Base-by-base conservation (phyloP, 2,113 vertebrate species). In the Sterrhoptilus dennistouni region DNA sequence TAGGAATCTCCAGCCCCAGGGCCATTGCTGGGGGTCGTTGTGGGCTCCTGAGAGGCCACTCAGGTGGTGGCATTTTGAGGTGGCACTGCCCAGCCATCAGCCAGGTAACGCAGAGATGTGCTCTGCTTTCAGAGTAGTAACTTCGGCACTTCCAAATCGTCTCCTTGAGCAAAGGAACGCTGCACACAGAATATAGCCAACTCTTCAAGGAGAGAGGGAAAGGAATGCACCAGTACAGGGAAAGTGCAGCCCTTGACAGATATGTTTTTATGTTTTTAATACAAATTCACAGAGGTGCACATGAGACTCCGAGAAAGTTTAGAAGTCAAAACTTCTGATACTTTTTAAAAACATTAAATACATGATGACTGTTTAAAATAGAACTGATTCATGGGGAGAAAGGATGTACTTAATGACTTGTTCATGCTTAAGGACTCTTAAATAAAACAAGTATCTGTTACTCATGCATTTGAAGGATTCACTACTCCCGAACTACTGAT, bases 371-470 rank as follows among this genome's bases (percentile, higher is more conserved):
- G 28, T 54, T 86, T 60, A 80, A 90, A 94, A 86, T 68, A 94
- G 83, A 94, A 90, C 42, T 60, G 85, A 90, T 66, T 79, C 75
- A 83, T 2, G 9, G 33, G 63, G 75, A 81, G 66, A 95, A 92
- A 80, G 71, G 71, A 95, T 92, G 56, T 53, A 66, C 82, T 93
- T 88, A 94, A 76, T 59, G 68, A 79, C 66, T 94, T 85, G 33
- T 68, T 97, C 59, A 93, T 25, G 47, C 54, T 78, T 77, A 90
- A 96, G 79, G 82, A 86, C 95, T 92, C 95, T 94, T 63, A 78
- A 95, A 78, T 78, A 78, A 85, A 94, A 28, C 83, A 93, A 94
- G 70, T 89, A 87, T 75, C 77, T 91, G 68, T 88, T 95, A 80
- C 45, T 83, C 50, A 77, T 9, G 22, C 28, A 2, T 74, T 85